Evolutionary conservation across 2,888 invertebrate species (phyloP).

Genomic region (Aproaerema taeniolella): DNA sequence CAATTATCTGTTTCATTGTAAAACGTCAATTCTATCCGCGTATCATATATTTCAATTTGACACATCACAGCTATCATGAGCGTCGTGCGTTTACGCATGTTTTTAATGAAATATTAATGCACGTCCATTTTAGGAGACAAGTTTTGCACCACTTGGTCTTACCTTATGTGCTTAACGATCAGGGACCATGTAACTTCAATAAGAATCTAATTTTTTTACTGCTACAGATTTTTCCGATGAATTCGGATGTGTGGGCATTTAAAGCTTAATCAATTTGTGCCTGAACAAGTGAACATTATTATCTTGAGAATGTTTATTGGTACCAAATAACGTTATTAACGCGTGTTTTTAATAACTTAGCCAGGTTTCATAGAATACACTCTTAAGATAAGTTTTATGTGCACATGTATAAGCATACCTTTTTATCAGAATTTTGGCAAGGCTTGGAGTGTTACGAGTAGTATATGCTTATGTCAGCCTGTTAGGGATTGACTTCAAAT

Average conservation of each 20-base stretch:
- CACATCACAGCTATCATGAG: conserved; percentile 44
- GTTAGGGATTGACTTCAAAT: too few relatives aligned
- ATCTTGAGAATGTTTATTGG: too few relatives aligned
- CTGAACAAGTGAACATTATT: too few relatives aligned
- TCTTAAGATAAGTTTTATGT: too few relatives aligned
- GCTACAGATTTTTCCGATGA: background rate
- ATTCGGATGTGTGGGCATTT: background rate
- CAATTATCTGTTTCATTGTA: conserved; percentile 28
- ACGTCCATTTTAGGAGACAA: conserved; percentile 33
- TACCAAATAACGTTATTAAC: too few relatives aligned
- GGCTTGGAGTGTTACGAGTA: too few relatives aligned
- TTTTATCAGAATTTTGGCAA: too few relatives aligned
- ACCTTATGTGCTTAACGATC: conserved; percentile 29
- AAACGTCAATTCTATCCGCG: conserved; percentile 41
- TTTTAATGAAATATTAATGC: conserved; percentile 53
- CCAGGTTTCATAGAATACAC: too few relatives aligned
- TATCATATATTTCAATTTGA: conserved; percentile 57
- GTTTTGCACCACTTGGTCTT: conserved; percentile 29
- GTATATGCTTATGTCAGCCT: too few relatives aligned
- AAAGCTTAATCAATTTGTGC: conserved; percentile 1
- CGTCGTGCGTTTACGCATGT: conserved; percentile 33
- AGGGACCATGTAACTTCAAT: conserved; percentile 2
- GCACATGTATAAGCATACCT: too few relatives aligned
- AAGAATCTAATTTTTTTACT: conserved; percentile 6
- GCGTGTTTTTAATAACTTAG: too few relatives aligned